Evolutionary conservation across 2,888 invertebrate genomes (phyloP).

Genomic region (Mesochorus sp.): DNA sequence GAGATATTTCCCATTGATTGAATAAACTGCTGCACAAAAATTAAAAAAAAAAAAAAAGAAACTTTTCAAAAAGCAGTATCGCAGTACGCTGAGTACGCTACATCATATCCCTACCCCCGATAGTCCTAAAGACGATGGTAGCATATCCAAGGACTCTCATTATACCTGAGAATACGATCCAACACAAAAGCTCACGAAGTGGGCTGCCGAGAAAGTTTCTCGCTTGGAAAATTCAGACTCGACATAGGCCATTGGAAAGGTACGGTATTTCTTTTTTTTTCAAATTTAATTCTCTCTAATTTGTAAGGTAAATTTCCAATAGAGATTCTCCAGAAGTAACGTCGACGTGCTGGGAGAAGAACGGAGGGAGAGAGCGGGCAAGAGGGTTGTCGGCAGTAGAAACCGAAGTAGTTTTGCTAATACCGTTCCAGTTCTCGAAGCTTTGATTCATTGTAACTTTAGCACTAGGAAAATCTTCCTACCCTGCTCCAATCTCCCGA

Average conservation of each 20-base stretch:
- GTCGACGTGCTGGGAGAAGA: constrained; percentile 55
- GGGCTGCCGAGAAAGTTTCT: constrained; percentile 59
- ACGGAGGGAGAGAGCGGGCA: constrained; percentile 59
- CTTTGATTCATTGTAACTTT: constrained; percentile 74
- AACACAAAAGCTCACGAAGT: constrained; percentile 74
- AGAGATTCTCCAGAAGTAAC: constrained; percentile 71
- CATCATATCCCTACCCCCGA: constrained; percentile 3
- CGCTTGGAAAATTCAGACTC: constrained; percentile 66
- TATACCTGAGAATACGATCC: constrained; percentile 75
- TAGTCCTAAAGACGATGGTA: constrained; percentile 2
- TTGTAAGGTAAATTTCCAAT: constrained; percentile 81
- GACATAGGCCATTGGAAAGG: constrained; percentile 51
- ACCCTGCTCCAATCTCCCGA: not conserved
- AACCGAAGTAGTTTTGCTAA: constrained; percentile 47
- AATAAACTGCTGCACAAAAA: not conserved
- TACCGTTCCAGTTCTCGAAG: constrained; percentile 60
- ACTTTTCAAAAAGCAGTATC: not conserved
- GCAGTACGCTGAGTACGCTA: not conserved
- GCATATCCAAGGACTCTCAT: constrained; percentile 73
- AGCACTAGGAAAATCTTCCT: constrained; percentile 55
- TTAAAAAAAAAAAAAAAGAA: not conserved
- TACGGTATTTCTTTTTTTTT: constrained; percentile 8
- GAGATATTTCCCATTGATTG: not conserved
- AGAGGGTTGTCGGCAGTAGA: constrained; percentile 17
- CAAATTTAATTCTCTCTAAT: constrained; percentile 79